phyloP scores from a whole-genome alignment of 2,113 vertebrate genomes.

The Carassius carassius region DNA sequence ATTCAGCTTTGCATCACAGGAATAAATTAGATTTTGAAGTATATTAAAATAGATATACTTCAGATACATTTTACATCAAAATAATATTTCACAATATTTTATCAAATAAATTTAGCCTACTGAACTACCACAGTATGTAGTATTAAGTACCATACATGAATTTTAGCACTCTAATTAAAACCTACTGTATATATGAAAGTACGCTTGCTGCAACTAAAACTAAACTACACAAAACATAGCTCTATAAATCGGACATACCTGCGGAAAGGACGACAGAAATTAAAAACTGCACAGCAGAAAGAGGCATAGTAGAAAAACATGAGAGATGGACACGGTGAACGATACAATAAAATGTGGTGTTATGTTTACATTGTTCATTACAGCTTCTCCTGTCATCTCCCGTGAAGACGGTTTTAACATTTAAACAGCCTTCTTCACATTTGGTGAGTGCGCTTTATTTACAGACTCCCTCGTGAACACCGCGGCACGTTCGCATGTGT shows the following conservation, averaged over 20 bases:
- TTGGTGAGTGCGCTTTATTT: constrained; percentile 68
- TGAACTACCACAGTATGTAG: too few relatives aligned
- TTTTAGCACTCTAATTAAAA: too few relatives aligned
- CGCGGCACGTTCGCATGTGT: not conserved
- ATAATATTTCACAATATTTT: too few relatives aligned
- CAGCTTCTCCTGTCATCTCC: constrained; percentile 46
- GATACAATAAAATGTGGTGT: not conserved
- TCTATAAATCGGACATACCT: not conserved
- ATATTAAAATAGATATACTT: too few relatives aligned
- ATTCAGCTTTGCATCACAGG: too few relatives aligned
- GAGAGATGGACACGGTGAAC: not conserved
- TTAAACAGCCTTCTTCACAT: constrained; percentile 75
- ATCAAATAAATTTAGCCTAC: too few relatives aligned
- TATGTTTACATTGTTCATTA: constrained; percentile 35
- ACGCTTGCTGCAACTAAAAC: too few relatives aligned
- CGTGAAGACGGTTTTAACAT: constrained; percentile 72
- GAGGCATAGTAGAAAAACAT: not conserved
- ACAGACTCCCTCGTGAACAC: constrained; percentile 47
- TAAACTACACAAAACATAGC: not conserved
- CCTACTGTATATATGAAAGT: too few relatives aligned
- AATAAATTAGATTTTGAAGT: too few relatives aligned
- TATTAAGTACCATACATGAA: too few relatives aligned
- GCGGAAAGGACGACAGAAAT: not conserved
- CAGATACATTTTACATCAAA: too few relatives aligned
- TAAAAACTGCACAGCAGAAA: not conserved